Percentiles rank a stretch among this genome's conserved stretches.
Evolutionary conservation across 2,113 vertebrate species (phyloP).

Genomic region (Octodon degus): DNA sequence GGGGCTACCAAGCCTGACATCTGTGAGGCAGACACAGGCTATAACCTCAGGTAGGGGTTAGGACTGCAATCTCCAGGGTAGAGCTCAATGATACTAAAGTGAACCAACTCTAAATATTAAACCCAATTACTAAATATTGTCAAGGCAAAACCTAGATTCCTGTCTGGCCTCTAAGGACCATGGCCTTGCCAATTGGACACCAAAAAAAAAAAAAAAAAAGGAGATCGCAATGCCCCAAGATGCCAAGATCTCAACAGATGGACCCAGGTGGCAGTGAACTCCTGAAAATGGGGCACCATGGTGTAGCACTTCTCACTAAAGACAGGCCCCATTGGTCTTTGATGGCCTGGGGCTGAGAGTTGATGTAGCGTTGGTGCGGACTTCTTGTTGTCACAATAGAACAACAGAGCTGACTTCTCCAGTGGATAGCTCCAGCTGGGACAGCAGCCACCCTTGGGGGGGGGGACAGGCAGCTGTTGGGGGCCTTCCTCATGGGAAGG

Average conservation of each 20-base stretch:
- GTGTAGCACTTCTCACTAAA: neutral
- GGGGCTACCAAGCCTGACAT: neutral
- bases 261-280: neutral
- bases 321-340: neutral
- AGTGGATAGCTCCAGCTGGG: neutral
- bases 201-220: neutral
- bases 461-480: accelerated
- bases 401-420: neutral
- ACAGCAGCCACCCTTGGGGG: neutral
- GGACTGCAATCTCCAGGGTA: accelerated
- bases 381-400: neutral
- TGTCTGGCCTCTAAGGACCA: too few relatives aligned
- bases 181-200: neutral
- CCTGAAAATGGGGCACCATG: accelerated
- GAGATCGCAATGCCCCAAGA: neutral
- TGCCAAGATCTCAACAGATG: neutral
- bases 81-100: neutral
- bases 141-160: neutral
- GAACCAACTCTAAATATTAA: neutral
- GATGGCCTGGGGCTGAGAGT: too few relatives aligned
- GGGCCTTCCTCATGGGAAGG: neutral
- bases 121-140: neutral
- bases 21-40: neutral
- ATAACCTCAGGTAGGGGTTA: neutral
- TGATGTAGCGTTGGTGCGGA: accelerated